Evolutionary conservation across 1,140 invertebrate species (phyloP).

Genomic region (Drosophila yakuba): DNA sequence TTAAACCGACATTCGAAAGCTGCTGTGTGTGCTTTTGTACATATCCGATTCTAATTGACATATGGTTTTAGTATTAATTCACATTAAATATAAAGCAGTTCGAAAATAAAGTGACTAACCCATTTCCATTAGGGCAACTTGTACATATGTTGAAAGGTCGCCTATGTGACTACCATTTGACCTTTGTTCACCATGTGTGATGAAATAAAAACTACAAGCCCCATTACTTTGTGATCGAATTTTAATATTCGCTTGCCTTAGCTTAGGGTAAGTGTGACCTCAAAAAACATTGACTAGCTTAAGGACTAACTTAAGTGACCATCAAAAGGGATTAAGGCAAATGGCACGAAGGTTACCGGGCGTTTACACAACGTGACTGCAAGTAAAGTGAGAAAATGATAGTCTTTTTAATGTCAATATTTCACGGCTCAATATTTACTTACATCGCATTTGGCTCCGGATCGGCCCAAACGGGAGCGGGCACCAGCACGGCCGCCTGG

Average conservation of each 20-base stretch:
- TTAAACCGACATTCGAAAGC: conserved; percentile 36
- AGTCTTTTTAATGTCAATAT: background rate
- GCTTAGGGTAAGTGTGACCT: conserved; percentile 51
- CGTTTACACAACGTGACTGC: conserved; percentile 41
- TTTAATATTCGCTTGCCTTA: conserved; percentile 78
- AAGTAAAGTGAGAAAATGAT: background rate
- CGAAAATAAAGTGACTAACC: background rate
- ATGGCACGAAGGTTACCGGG: background rate
- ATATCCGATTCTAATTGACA: conserved; percentile 6
- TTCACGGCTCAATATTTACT: conserved; percentile 8
- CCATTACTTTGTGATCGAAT: conserved; percentile 43
- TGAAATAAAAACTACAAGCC: background rate
- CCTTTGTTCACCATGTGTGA: conserved; percentile 11
- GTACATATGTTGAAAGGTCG: conserved; percentile 1
- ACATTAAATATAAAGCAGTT: conserved; percentile 21
- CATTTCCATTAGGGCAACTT: conserved; percentile 15
- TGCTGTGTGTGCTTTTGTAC: conserved; percentile 49
- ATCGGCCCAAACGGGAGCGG: conserved; percentile 63
- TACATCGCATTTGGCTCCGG: conserved; percentile 59
- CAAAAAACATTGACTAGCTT: conserved; percentile 67
- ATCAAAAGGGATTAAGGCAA: background rate
- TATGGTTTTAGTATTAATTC: conserved; percentile 28
- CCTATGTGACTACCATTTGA: conserved; percentile 1
- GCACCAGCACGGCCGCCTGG: conserved; percentile 22
- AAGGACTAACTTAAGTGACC: conserved; percentile 27